Evolutionary conservation across 2,113 vertebrate species (phyloP).

Genomic region (Oostethus manadensis): DNA sequence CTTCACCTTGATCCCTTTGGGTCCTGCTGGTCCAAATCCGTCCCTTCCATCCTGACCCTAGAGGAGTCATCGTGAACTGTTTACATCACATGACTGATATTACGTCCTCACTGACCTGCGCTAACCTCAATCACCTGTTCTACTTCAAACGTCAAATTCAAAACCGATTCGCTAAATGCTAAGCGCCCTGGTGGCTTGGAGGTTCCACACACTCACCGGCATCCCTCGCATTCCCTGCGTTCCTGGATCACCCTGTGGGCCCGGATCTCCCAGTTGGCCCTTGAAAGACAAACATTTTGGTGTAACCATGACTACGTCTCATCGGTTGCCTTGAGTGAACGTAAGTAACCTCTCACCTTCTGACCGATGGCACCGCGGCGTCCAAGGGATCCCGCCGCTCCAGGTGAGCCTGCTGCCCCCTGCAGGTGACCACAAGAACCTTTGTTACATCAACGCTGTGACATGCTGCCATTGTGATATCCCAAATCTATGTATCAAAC

Average conservation of each 20-base stretch:
- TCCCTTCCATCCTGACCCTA: conserved; percentile 57
- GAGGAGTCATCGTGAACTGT: neutral
- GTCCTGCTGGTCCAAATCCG: conserved; percentile 38
- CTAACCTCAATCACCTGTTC: neutral
- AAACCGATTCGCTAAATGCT: neutral
- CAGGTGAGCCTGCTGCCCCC: conserved; percentile 48
- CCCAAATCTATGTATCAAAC: too few species aligned
- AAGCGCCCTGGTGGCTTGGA: neutral
- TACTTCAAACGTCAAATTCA: neutral
- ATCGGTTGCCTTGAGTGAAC: neutral
- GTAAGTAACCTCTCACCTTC: conserved; percentile 67
- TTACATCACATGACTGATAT: neutral
- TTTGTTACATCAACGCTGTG: neutral
- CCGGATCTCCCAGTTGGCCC: conserved; percentile 77
- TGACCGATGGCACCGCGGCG: conserved; percentile 68
- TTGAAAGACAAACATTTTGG: conserved; percentile 43
- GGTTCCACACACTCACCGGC: conserved; percentile 60
- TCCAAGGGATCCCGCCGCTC: conserved; percentile 64
- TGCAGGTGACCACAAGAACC: conserved; percentile 38
- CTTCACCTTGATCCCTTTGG: conserved; percentile 36
- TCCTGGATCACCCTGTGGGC: conserved; percentile 67
- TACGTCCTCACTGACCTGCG: neutral
- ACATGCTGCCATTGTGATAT: neutral
- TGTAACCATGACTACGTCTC: neutral
- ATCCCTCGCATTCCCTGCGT: conserved; percentile 69